A percentile compares a stretch with the other conserved stretches of the same genome.
Evolutionary conservation across 2,113 vertebrate species (phyloP).

Genomic region (Chaetops frenatus): DNA sequence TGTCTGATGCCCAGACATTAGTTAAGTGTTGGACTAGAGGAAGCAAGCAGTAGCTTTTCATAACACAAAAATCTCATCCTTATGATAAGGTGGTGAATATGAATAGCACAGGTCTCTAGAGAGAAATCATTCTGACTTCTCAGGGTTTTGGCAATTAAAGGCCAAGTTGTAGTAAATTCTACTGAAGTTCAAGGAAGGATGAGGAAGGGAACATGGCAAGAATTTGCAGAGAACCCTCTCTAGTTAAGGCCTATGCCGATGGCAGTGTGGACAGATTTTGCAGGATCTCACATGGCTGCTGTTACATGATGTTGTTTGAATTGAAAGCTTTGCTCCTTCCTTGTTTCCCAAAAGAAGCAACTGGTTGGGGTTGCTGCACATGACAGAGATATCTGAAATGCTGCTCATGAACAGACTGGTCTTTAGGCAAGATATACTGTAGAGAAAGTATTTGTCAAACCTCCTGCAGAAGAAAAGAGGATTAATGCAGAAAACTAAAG

Average conservation of each 20-base stretch:
- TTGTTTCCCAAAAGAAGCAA: neutral
- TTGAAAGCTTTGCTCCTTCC: neutral
- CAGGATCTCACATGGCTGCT: neutral
- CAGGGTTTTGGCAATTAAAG: neutral
- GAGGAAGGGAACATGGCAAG: neutral
- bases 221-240: neutral
- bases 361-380: neutral
- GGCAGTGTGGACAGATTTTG: neutral
- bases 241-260: neutral
- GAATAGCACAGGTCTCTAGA: neutral
- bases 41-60: neutral
- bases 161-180: neutral
- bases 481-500: neutral
- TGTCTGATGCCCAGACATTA: neutral
- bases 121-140: neutral
- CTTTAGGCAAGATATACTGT: neutral
- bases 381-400: neutral
- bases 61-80: neutral
- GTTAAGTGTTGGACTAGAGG: neutral
- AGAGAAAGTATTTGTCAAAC: neutral
- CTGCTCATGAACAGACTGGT: neutral
- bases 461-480: neutral
- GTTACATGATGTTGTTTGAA: rapidly evolving
- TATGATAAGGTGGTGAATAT: neutral
- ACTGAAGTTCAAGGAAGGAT: neutral